Evolutionary conservation across 2,797 vertebrate species (phyloP).

Genomic region (Macropodus opercularis): DNA sequence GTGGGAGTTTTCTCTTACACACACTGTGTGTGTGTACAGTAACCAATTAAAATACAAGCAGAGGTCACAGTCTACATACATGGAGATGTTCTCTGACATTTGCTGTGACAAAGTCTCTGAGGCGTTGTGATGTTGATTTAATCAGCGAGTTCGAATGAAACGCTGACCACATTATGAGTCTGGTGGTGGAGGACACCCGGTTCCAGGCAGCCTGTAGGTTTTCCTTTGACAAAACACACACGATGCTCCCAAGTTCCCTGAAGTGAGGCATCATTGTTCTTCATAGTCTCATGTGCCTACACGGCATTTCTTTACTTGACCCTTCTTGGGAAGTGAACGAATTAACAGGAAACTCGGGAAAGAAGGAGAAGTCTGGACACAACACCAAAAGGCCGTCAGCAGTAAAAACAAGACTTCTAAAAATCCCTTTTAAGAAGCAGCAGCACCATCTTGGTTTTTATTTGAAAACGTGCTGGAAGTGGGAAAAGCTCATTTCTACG

Average conservation of each 20-base stretch:
- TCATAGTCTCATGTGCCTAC: not conserved
- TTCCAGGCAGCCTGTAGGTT: not conserved
- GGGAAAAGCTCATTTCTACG: not conserved
- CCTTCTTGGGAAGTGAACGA: too few species aligned
- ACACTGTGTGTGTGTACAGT: not conserved
- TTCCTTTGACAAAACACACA: not conserved
- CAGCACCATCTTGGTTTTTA: not conserved
- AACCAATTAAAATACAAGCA: slow-evolving; percentile 3
- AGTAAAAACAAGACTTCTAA: too few species aligned
- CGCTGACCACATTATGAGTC: not conserved
- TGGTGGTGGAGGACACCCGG: not conserved
- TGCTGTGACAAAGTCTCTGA: not conserved
- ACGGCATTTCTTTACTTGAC: not conserved
- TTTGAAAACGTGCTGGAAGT: not conserved
- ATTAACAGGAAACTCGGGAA: too few species aligned
- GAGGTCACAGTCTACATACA: not conserved
- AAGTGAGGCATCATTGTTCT: slow-evolving; percentile 24
- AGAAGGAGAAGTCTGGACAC: too few species aligned
- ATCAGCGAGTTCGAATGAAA: not conserved
- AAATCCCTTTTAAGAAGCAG: not conserved
- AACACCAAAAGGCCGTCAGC: too few species aligned
- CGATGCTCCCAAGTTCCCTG: not conserved
- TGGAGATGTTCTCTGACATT: not conserved
- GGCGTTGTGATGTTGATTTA: too few species aligned
- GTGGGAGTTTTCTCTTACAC: slow-evolving; percentile 42